A percentile compares a stretch with the other conserved stretches of the same genome.
phyloP scores from a whole-genome alignment of 2,113 vertebrate species.

The Gallinago paraguaiae region DNA sequence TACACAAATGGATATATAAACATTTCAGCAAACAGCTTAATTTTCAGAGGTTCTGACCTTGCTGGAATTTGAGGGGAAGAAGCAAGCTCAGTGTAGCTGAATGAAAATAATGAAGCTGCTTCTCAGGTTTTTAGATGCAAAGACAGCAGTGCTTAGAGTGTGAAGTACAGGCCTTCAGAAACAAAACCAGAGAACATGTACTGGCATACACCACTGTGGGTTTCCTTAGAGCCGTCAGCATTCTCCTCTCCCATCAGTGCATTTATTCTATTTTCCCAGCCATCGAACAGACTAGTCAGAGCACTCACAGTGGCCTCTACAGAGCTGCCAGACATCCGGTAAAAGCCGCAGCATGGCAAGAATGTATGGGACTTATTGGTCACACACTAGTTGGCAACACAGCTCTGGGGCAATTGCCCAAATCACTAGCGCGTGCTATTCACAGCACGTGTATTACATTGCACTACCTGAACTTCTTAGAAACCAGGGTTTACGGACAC shows the following conservation, averaged over 20 bases:
- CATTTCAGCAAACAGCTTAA: not conserved
- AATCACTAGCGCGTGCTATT: not conserved
- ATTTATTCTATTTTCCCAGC: not conserved
- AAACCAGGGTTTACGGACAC: not conserved
- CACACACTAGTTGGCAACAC: not conserved
- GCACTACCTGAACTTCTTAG: not conserved
- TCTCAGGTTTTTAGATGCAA: not conserved
- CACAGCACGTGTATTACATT: not conserved
- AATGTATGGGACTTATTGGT: not conserved
- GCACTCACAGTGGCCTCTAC: not conserved
- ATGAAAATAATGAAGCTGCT: not conserved
- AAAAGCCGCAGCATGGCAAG: not conserved
- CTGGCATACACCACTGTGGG: not conserved
- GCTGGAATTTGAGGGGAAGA: not conserved
- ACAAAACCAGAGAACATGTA: not conserved
- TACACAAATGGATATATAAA: not conserved
- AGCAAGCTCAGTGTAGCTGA: not conserved
- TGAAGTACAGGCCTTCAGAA: not conserved
- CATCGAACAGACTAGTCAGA: not conserved
- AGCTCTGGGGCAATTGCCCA: not conserved
- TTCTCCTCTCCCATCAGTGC: not conserved
- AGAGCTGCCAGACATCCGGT: not conserved
- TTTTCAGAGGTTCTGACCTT: not conserved
- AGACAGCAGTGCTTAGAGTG: not conserved
- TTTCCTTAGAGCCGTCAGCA: not conserved